Percentiles rank a stretch among this genome's conserved stretches.
These are phyloP conservation scores for Disparrhopalites patrizii DNA, from an alignment of 2,888 invertebrate genomes.

Conservation along the genomic window DNA sequence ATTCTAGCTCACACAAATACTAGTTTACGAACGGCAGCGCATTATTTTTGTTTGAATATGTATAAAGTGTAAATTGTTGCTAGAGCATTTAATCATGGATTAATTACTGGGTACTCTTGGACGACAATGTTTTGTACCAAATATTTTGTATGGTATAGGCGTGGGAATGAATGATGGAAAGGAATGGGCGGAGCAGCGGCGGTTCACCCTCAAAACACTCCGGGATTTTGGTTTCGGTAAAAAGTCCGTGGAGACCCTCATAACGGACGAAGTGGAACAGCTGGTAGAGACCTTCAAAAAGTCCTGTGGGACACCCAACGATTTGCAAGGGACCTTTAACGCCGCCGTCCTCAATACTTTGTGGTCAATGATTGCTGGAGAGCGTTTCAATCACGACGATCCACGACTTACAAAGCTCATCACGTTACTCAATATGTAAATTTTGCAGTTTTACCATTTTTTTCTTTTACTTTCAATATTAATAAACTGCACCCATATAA, in stretches of 20 bases:
- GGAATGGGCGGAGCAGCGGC: constrained; percentile 21
- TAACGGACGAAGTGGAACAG: constrained; percentile 7
- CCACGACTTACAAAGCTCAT: constrained; percentile 18
- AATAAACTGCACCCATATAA: not conserved
- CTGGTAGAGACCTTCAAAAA: constrained; percentile 9
- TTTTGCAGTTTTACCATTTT: not conserved
- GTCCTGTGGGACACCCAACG: constrained; percentile 1
- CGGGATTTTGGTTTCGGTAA: constrained; percentile 27
- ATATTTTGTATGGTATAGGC: constrained; percentile 6
- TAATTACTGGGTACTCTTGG: not conserved
- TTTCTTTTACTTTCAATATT: not conserved
- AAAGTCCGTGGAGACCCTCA: constrained; percentile 12
- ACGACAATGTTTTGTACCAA: not conserved
- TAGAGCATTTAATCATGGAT: not conserved
- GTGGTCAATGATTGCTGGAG: constrained; percentile 21
- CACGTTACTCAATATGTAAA: constrained; percentile 17
- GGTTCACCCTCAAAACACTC: constrained; percentile 16
- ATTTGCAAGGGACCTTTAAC: constrained; percentile 14
- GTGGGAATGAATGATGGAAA: constrained; percentile 15
- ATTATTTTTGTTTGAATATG: no score
- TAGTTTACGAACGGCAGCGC: not conserved
- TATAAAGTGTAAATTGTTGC: not conserved
- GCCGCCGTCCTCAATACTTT: constrained; percentile 18
- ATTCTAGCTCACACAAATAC: not conserved
- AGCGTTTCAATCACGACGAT: constrained; percentile 26